Evolutionary conservation across 2,113 vertebrate genomes (phyloP).

Genomic region (Pteropus alecto): DNA sequence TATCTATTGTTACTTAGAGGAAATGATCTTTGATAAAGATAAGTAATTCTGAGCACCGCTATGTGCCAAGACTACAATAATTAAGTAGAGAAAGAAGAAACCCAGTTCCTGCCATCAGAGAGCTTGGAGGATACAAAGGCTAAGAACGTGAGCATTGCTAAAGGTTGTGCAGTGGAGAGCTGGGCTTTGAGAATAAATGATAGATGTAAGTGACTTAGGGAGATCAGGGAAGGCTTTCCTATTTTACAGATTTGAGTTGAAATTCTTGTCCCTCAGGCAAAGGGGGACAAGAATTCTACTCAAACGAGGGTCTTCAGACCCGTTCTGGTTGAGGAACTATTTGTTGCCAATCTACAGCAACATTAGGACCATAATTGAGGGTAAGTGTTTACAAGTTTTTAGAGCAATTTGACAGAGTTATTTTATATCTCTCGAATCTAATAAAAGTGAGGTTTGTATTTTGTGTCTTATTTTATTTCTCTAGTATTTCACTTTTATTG

Average conservation of each 20-base stretch:
- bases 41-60: not conserved
- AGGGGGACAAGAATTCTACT: not conserved
- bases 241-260: not conserved
- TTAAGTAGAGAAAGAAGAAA: not conserved
- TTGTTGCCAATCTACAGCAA: not conserved
- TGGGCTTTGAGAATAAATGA: not conserved
- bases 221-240: not conserved
- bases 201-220: not conserved
- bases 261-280: not conserved
- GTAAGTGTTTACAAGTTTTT: not conserved
- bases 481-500: constrained; percentile 41
- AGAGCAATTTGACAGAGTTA: not conserved
- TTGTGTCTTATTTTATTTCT: constrained; percentile 32
- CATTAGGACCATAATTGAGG: not conserved
- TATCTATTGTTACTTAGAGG: not conserved
- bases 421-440: not conserved
- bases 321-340: not conserved
- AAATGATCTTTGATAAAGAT: not conserved
- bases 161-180: not conserved
- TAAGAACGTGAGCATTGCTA: not conserved
- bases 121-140: not conserved
- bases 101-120: not conserved
- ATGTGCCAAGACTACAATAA: not conserved
- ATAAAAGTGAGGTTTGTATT: not conserved
- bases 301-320: not conserved